Evolutionary conservation across 2,797 vertebrate genomes (phyloP).

Genomic region (Neosalanx taihuensis): DNA sequence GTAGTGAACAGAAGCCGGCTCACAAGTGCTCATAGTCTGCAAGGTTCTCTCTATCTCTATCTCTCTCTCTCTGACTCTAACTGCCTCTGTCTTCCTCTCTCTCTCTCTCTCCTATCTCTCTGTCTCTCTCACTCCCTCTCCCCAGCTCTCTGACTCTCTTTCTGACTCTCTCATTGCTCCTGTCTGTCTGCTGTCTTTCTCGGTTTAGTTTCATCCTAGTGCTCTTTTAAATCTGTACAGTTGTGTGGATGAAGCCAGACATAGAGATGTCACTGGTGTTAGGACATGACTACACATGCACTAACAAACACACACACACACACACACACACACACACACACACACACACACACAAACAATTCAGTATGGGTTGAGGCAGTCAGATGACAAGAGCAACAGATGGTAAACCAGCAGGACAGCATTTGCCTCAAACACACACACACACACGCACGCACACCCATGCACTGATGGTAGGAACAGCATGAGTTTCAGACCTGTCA

Average conservation of each 20-base stretch:
- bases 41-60: conserved; percentile 24
- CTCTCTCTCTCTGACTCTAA: conserved; percentile 16
- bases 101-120: conserved; percentile 10
- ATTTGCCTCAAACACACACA: conserved; percentile 22
- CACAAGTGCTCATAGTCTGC: conserved; percentile 44
- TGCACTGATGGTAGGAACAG: not conserved
- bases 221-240: too few species aligned
- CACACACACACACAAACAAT: conserved; percentile 22
- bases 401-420: conserved; percentile 56
- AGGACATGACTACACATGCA: conserved; percentile 28
- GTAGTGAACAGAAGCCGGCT: conserved; percentile 42
- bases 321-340: conserved; percentile 26
- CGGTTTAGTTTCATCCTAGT: not conserved
- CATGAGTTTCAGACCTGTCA: conserved; percentile 1
- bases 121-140: not conserved
- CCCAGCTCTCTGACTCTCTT: too few species aligned
- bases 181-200: conserved; percentile 30
- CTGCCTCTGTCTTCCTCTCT: conserved; percentile 27
- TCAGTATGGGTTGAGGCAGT: conserved; percentile 56
- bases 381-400: conserved; percentile 66
- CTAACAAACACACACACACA: conserved; percentile 14
- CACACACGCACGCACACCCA: too few species aligned
- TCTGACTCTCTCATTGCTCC: not conserved
- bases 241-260: conserved; percentile 6
- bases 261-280: conserved; percentile 17